Base-by-base conservation (phyloP, 2,797 vertebrate species). In the Pseudomugil gertrudae region DNA sequence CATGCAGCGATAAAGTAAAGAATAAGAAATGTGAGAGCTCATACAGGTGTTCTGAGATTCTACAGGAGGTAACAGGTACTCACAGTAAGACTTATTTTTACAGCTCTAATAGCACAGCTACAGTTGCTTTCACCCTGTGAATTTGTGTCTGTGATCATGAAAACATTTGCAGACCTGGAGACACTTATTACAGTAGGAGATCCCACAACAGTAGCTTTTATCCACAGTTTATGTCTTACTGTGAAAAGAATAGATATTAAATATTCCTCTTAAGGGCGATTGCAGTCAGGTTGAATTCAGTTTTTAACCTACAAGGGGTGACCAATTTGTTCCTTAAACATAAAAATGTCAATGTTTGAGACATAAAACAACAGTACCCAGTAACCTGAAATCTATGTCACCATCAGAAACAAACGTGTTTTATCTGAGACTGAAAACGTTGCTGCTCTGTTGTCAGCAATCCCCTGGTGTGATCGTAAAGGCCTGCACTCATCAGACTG, bases 1-100 rank as follows among this genome's bases (percentile, higher is more conserved):
- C 54, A 58, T 59, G 19, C 19, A 26, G 7, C 58, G 63, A 68
- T 62, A 62, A 66, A 57, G 54, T 29, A 59, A 27, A n/a, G 40
- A 24, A 72, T 62, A 40, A 61, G 38, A 60, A 58, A 67, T 67
- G 13, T 17, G 9, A 26, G 36, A 45, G 43, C 52, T 58, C 50
- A 47, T 32, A 29, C 5, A 21, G 27, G 24, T 48, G 38, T 30
- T 40, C 33, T 26, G 40, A 57, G 9, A 32, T 36, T 29, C 27
- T 19, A 40, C 35, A 54, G 54, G 40, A 66, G 54, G 59, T 33
- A 65, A 56, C 27, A 14, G 23, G 29, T 57, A 13, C 5, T 60
- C 47, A 47, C 11, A 19, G 58, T 56, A 53, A 10, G 24, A 45
- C 17, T 71, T 21, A 38, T n/a, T 38, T 62, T 52, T 29, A 23